Conservation (phyloP, 1,140 invertebrate genomes). For the Pachyrhynchus sulphureomaculatus region DNA sequence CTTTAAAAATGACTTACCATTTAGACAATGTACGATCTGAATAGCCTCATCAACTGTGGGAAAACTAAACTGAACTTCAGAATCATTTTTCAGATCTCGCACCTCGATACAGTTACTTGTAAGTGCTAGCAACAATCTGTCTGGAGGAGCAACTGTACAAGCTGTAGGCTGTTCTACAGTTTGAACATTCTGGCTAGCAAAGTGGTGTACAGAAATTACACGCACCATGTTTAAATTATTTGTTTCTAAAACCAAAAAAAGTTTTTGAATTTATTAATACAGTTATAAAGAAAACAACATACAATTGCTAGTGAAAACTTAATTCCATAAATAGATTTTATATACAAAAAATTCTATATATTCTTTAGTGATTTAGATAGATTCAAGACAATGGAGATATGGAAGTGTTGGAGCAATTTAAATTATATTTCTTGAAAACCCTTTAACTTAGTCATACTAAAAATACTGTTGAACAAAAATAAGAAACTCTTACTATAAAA, state of each 20-base stretch:
- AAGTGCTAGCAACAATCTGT: constrained; percentile 59
- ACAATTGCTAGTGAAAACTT: too few species aligned
- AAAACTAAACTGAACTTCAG: constrained; percentile 58
- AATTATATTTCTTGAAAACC: too few species aligned
- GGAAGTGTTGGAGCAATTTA: too few species aligned
- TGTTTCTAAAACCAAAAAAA: not conserved
- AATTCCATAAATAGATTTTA: too few species aligned
- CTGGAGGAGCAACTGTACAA: constrained; percentile 57
- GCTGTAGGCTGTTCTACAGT: constrained; percentile 67
- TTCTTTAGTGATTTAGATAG: too few species aligned
- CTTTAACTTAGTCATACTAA: too few species aligned
- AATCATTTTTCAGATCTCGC: constrained; percentile 54
- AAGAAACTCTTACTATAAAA: too few species aligned
- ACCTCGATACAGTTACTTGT: constrained; percentile 64
- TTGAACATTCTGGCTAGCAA: constrained; percentile 64
- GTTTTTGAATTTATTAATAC: not conserved
- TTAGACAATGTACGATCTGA: constrained; percentile 60
- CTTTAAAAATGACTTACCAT: constrained; percentile 53
- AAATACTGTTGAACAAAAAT: too few species aligned
- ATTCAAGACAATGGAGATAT: too few species aligned
- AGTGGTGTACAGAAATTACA: constrained; percentile 70
- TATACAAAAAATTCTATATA: too few species aligned
- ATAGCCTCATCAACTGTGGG: constrained; percentile 66
- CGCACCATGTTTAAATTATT: constrained; percentile 59
- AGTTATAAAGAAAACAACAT: too few species aligned